A percentile compares a stretch with the other conserved stretches of the same genome.
Conservation (phyloP, 2,797 vertebrate genomes). For the Acanthiza pusilla region DNA sequence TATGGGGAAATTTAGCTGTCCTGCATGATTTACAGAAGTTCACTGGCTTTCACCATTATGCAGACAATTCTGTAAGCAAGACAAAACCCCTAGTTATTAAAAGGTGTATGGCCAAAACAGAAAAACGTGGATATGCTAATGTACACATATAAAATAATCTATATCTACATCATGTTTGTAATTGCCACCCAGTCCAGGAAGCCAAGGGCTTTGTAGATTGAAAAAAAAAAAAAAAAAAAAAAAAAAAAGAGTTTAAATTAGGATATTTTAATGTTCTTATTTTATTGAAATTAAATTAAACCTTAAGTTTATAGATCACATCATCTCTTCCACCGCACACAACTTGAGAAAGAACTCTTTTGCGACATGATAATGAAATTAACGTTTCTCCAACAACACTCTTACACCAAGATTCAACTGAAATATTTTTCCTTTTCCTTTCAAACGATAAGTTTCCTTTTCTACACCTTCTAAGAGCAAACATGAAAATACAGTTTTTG, state of each 20-base stretch:
- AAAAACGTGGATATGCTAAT: background rate
- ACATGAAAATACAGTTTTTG: background rate
- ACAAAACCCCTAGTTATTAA: background rate
- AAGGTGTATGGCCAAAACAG: background rate
- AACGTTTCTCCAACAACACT: background rate
- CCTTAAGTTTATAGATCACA: background rate
- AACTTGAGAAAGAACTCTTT: background rate
- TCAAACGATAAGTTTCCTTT: background rate
- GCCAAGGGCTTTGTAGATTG: background rate
- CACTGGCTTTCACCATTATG: background rate
- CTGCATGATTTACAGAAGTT: background rate
- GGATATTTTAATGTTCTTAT: background rate
- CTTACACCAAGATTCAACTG: background rate
- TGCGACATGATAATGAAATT: background rate
- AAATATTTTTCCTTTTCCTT: background rate
- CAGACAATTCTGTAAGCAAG: background rate
- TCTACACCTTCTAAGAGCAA: background rate
- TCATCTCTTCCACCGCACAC: background rate
- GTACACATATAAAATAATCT: background rate
- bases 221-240: fast-evolving
- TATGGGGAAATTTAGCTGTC: background rate
- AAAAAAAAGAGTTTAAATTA: background rate
- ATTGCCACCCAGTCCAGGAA: background rate
- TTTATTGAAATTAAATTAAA: background rate
- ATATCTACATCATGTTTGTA: background rate